These are phyloP conservation scores for Cremastinae sp. DNA, from an alignment of 2,888 invertebrate species.

Conservation along the genomic window DNA sequence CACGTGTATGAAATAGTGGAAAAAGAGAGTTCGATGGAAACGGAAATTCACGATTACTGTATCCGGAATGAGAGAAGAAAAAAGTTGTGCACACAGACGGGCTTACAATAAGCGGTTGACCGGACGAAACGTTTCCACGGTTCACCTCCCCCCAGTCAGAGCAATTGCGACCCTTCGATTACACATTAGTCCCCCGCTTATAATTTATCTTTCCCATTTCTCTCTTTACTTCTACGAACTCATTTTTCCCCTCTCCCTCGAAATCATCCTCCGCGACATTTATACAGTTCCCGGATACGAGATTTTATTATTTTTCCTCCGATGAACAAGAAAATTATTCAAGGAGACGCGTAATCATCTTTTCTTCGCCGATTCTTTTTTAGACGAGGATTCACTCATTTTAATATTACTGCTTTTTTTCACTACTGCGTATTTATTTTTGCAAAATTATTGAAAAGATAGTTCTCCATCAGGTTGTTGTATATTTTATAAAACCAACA, in stretches of 20 bases:
- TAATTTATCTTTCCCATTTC: not conserved
- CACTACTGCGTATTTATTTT: no score
- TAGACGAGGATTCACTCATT: not conserved
- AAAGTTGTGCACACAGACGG: slow-evolving; percentile 60
- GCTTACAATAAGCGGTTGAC: slow-evolving; percentile 64
- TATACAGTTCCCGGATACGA: not conserved
- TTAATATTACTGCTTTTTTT: no score
- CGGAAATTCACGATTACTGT: slow-evolving; percentile 79
- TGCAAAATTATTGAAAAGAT: no score
- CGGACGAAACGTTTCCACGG: slow-evolving; percentile 80
- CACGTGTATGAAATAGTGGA: slow-evolving; percentile 38
- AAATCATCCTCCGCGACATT: no score
- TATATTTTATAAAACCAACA: no score
- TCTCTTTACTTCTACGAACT: not conserved
- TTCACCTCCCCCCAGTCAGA: slow-evolving; percentile 71
- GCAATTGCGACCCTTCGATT: slow-evolving; percentile 52
- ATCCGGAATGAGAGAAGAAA: slow-evolving; percentile 70
- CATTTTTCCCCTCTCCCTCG: not conserved
- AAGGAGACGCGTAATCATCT: no score
- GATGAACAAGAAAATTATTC: no score
- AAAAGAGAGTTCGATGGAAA: slow-evolving; percentile 50
- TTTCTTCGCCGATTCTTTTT: no score
- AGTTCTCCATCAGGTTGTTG: no score
- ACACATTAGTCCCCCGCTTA: slow-evolving; percentile 11
- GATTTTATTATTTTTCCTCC: not conserved